Evolutionary conservation across 2,113 vertebrate genomes (phyloP).

Genomic region (Lutjanus erythropterus): DNA sequence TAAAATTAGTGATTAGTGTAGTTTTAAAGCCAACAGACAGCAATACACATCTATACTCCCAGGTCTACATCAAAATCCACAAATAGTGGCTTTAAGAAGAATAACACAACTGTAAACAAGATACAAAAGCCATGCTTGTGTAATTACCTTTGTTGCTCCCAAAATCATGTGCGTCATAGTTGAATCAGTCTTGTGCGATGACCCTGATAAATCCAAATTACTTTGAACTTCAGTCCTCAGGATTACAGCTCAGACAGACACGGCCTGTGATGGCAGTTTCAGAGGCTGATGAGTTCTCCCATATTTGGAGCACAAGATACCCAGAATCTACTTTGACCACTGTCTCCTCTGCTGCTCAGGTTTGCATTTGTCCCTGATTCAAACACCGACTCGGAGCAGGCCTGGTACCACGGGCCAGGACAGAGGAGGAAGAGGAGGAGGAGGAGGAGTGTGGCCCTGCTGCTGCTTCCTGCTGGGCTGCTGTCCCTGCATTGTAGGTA

Average conservation of each 20-base stretch:
- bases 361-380: slow-evolving; percentile 22
- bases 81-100: neutral
- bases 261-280: neutral
- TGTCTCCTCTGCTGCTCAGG: slow-evolving; percentile 1
- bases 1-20: neutral
- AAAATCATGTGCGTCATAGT: slow-evolving; percentile 75
- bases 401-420: slow-evolving; percentile 12
- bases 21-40: neutral
- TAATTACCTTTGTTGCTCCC: slow-evolving; percentile 76
- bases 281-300: slow-evolving; percentile 31
- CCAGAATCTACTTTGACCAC: slow-evolving; percentile 3
- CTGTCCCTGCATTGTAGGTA: slow-evolving; percentile 50
- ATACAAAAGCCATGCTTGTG: neutral
- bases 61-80: neutral
- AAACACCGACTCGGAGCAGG: slow-evolving; percentile 11
- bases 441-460: slow-evolving; percentile 35
- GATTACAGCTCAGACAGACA: slow-evolving; percentile 6
- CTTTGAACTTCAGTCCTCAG: slow-evolving; percentile 25
- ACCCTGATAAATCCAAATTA: slow-evolving; percentile 53
- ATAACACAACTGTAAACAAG: neutral
- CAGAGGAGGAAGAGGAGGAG: slow-evolving; percentile 20
- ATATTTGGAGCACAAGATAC: slow-evolving; percentile 45
- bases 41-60: neutral
- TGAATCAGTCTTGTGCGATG: slow-evolving; percentile 29
- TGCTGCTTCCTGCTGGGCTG: slow-evolving; percentile 58